Evolutionary conservation across 2,888 invertebrate genomes (phyloP).

Genomic region (Drosophila mimica): DNA sequence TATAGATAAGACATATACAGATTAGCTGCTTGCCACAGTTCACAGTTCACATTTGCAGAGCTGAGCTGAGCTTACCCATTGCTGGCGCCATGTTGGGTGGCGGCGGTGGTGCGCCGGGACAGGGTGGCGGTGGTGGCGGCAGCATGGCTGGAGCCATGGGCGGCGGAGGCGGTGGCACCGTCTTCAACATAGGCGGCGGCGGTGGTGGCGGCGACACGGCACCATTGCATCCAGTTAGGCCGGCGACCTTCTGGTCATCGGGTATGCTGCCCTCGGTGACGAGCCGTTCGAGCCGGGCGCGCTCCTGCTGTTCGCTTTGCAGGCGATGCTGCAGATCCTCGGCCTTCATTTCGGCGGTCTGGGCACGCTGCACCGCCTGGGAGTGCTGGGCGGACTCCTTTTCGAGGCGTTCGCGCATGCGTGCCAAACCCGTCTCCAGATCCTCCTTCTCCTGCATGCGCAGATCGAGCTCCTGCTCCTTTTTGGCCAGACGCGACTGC

Average conservation of each 20-base stretch:
- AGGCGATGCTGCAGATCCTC: constrained; percentile 89
- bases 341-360: constrained; percentile 86
- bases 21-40: neutral
- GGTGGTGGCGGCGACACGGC: constrained; percentile 86
- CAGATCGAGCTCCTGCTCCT: constrained; percentile 96
- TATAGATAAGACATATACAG: too few relatives aligned
- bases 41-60: too few relatives aligned
- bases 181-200: constrained; percentile 79
- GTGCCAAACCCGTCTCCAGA: constrained; percentile 91
- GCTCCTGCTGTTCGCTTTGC: constrained; percentile 91
- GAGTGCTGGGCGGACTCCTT: constrained; percentile 95
- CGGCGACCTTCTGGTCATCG: constrained; percentile 94
- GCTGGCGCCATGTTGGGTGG: constrained; percentile 85
- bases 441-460: constrained; percentile 97
- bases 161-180: constrained; percentile 84
- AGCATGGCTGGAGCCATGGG: constrained; percentile 83
- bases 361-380: constrained; percentile 91
- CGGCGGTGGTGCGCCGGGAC: constrained; percentile 85
- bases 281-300: constrained; percentile 92
- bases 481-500: constrained; percentile 93
- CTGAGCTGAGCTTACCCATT: constrained; percentile 64
- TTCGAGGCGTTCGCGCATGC: constrained; percentile 94
- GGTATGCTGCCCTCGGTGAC: constrained; percentile 96
- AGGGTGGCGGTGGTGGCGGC: constrained; percentile 86
- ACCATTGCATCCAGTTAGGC: constrained; percentile 86